phyloP scores from a whole-genome alignment of 2,113 vertebrate genomes.

The Origma solitaria region DNA sequence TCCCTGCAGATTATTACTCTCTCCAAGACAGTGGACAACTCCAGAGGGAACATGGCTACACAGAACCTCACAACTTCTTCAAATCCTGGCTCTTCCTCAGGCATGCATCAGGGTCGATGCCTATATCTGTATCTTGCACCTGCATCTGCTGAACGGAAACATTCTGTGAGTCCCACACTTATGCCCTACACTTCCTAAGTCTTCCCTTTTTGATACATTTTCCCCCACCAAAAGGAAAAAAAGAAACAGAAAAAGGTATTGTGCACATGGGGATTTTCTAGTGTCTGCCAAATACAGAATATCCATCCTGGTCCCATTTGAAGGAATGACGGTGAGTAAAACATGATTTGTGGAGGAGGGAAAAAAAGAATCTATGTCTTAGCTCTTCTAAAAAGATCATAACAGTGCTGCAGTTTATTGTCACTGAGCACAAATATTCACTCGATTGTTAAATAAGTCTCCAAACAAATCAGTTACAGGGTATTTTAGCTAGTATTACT shows the following conservation, averaged over 20 bases:
- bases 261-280: neutral
- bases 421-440: neutral
- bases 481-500: neutral
- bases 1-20: neutral
- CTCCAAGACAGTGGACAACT: neutral
- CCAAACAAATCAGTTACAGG: neutral
- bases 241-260: neutral
- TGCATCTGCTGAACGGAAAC: neutral
- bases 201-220: neutral
- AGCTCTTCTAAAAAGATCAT: neutral
- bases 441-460: neutral
- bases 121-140: neutral
- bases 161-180: neutral
- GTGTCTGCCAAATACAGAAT: neutral
- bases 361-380: neutral
- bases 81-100: neutral
- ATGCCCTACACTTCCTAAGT: neutral
- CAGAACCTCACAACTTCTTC: neutral
- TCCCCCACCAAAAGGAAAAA: neutral
- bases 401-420: neutral
- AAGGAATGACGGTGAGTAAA: neutral
- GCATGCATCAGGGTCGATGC: neutral
- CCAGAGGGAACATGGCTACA: neutral
- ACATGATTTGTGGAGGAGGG: fast-evolving
- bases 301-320: neutral